These are phyloP conservation scores for Danionella cerebrum DNA, from an alignment of 2,113 vertebrate genomes.

Conservation along the genomic window DNA sequence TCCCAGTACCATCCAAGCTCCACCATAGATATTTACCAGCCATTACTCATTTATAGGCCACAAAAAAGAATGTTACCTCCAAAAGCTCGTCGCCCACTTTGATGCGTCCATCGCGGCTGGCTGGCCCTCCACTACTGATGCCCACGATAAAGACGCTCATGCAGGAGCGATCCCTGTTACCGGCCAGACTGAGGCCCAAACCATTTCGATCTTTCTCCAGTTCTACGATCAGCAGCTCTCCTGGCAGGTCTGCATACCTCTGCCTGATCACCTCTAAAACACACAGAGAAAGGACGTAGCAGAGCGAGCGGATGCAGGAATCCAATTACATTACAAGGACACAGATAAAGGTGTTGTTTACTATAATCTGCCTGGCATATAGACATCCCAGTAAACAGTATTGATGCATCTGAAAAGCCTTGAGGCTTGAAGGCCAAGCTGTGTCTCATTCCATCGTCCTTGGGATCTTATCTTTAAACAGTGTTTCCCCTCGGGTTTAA, in stretches of 20 bases:
- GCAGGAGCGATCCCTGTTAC: constrained; percentile 84
- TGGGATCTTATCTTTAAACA: background rate
- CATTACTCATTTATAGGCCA: background rate
- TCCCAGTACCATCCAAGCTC: too few species aligned
- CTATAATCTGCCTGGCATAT: background rate
- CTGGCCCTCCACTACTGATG: constrained; percentile 79
- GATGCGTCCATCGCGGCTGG: constrained; percentile 75
- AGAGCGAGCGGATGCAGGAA: background rate
- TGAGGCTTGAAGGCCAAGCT: background rate
- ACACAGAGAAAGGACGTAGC: background rate
- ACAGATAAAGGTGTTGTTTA: constrained; percentile 9
- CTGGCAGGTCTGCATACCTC: constrained; percentile 84
- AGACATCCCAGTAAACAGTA: background rate
- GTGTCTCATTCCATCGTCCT: background rate
- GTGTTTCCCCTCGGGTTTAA: too few species aligned
- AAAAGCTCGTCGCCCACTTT: constrained; percentile 83
- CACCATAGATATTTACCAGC: background rate
- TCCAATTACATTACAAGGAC: background rate
- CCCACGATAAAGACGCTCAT: constrained; percentile 95
- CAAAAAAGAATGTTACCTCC: too few species aligned
- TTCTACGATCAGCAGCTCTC: constrained; percentile 86
- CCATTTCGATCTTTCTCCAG: constrained; percentile 91
- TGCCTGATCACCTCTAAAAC: constrained; percentile 84
- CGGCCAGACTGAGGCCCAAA: constrained; percentile 90
- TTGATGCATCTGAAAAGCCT: background rate